These are phyloP conservation scores for Lateolabrax maculatus DNA, from an alignment of 2,797 vertebrate species.

Conservation along the genomic window DNA sequence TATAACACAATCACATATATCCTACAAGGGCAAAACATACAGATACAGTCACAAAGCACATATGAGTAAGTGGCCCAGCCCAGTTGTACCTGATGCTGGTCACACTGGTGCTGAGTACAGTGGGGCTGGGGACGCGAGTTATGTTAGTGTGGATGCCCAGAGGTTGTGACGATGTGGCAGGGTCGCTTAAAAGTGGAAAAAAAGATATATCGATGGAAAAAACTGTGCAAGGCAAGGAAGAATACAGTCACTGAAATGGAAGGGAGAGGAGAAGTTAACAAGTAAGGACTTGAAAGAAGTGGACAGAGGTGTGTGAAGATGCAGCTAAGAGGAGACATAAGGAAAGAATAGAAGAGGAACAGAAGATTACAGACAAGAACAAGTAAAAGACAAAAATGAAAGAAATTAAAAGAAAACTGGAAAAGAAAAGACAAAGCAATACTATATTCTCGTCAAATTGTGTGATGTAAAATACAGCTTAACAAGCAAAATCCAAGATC, in stretches of 20 bases:
- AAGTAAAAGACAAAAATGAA: neutral
- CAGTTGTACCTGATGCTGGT: slow-evolving; percentile 91
- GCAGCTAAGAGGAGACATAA: neutral
- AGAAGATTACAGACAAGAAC: neutral
- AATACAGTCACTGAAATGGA: neutral
- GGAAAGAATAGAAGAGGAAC: neutral
- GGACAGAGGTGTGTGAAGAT: neutral
- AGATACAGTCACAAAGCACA: slow-evolving; percentile 20
- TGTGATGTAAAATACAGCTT: neutral
- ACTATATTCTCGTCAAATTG: neutral
- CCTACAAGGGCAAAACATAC: neutral
- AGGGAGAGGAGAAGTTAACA: neutral
- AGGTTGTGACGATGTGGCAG: slow-evolving; percentile 86
- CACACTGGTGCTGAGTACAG: slow-evolving; percentile 89
- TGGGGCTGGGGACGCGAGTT: slow-evolving; percentile 88
- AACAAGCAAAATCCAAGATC: slow-evolving; percentile 47
- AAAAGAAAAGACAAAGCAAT: neutral
- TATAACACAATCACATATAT: neutral
- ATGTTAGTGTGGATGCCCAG: slow-evolving; percentile 84
- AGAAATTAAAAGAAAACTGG: neutral
- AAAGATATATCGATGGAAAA: no score
- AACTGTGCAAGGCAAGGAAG: no score
- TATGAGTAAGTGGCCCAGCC: neutral
- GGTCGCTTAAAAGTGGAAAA: slow-evolving; percentile 81
- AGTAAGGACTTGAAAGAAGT: neutral